Evolutionary conservation across 2,113 vertebrate genomes (phyloP).

Genomic region (Poeciliopsis occidentalis): DNA sequence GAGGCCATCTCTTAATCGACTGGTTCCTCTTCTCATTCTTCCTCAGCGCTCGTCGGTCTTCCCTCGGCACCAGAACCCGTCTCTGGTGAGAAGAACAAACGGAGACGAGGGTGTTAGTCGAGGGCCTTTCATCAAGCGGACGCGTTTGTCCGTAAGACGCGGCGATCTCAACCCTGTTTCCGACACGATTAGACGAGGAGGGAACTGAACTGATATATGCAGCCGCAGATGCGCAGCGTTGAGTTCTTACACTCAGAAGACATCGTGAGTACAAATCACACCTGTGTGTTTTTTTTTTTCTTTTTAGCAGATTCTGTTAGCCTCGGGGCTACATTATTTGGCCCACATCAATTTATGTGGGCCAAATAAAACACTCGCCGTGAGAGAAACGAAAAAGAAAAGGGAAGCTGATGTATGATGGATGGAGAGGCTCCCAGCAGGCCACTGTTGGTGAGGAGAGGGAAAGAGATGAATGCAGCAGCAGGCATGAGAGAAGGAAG

Average conservation of each 20-base stretch:
- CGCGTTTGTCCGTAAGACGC: slow-evolving; percentile 41
- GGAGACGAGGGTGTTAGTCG: slow-evolving; percentile 29
- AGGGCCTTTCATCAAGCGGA: slow-evolving; percentile 39
- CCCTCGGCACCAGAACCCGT: slow-evolving; percentile 37
- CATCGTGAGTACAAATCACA: slow-evolving; percentile 43
- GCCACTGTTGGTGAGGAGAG: background rate
- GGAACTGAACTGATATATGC: slow-evolving; percentile 15
- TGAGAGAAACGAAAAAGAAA: slow-evolving; percentile 6
- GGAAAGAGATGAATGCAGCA: slow-evolving; percentile 3
- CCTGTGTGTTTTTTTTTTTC: slow-evolving; percentile 17
- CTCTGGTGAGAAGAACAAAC: slow-evolving; percentile 46
- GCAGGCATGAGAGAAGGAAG: background rate
- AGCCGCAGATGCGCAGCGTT: background rate
- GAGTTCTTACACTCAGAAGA: slow-evolving; percentile 18
- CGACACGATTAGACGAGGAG: slow-evolving; percentile 17
- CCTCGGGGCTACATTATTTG: slow-evolving; percentile 17
- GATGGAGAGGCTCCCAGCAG: slow-evolving; percentile 11
- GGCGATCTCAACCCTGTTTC: slow-evolving; percentile 47
- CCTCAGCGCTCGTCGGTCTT: slow-evolving; percentile 52
- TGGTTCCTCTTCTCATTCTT: slow-evolving; percentile 49
- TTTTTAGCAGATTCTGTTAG: slow-evolving; percentile 22
- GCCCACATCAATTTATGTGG: background rate
- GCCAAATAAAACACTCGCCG: too few species aligned
- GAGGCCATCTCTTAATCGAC: slow-evolving; percentile 64
- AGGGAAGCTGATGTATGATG: slow-evolving; percentile 44